A percentile compares a stretch with the other conserved stretches of the same genome.
phyloP scores from a whole-genome alignment of 2,113 vertebrate species.

The Tonatia bakeri region DNA sequence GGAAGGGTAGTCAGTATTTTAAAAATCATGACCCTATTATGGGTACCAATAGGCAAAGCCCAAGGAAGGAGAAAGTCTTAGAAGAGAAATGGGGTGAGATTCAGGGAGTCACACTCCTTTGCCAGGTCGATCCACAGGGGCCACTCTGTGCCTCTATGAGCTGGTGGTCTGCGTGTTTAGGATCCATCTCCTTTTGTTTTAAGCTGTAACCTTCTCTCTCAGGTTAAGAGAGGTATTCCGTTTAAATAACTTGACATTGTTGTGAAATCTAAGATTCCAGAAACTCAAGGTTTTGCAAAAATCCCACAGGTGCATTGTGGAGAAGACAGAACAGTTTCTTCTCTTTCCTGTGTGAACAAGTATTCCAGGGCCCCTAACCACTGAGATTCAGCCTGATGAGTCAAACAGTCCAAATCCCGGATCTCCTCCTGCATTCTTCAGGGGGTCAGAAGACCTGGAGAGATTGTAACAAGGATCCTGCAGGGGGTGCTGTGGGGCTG shows the following conservation, averaged over 20 bases:
- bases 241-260: not conserved
- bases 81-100: not conserved
- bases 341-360: not conserved
- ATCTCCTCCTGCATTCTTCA: not conserved
- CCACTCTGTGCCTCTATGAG: not conserved
- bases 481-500: not conserved
- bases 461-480: not conserved
- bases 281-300: too few species aligned
- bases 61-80: not conserved
- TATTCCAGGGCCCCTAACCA: not conserved
- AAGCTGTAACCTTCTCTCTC: too few species aligned
- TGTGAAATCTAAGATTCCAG: too few species aligned
- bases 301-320: too few species aligned
- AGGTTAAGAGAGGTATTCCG: too few species aligned
- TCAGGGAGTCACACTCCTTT: not conserved
- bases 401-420: not conserved
- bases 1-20: not conserved
- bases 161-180: not conserved
- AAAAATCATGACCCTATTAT: not conserved
- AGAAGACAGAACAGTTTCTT: not conserved
- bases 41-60: not conserved
- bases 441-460: not conserved
- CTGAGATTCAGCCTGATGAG: not conserved
- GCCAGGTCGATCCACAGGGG: not conserved
- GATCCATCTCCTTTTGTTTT: not conserved